A percentile compares a stretch with the other conserved stretches of the same genome.
Evolutionary conservation across 2,888 invertebrate genomes (phyloP).

Genomic region (Monoplex corrugatus): DNA sequence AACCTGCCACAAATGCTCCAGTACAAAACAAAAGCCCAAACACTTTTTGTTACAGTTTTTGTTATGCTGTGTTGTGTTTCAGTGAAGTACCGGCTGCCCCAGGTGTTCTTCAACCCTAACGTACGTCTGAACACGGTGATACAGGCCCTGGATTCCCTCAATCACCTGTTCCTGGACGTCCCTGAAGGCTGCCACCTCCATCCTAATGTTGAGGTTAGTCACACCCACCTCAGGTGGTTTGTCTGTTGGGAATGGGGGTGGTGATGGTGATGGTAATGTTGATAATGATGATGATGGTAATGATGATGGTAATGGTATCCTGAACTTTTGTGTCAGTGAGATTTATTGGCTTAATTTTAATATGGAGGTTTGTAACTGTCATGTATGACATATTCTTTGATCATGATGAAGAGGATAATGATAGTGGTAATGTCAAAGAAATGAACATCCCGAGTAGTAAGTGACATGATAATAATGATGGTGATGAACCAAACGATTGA

Average conservation of each 20-base stretch:
- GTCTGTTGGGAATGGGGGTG: no score
- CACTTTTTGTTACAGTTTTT: background rate
- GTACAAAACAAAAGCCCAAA: background rate
- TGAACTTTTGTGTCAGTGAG: background rate
- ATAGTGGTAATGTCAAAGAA: no score
- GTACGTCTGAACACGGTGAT: slow-evolving; percentile 75
- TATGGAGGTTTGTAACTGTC: background rate
- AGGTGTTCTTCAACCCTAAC: slow-evolving; percentile 78
- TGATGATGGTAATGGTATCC: background rate
- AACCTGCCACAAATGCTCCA: no score
- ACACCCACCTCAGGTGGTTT: no score
- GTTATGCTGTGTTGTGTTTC: slow-evolving; percentile 33
- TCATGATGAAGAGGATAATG: no score
- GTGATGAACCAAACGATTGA: no score
- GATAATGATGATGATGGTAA: background rate
- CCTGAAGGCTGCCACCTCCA: slow-evolving; percentile 81
- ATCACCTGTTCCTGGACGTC: slow-evolving; percentile 76
- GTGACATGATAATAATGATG: no score
- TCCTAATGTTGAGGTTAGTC: slow-evolving; percentile 77
- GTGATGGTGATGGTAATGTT: background rate
- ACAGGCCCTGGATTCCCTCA: slow-evolving; percentile 78
- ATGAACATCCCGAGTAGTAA: no score
- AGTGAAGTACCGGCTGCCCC: slow-evolving; percentile 80
- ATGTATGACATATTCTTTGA: background rate
- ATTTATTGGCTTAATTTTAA: no score